These are phyloP conservation scores for Prochilodus magdalenae DNA, from an alignment of 2,113 vertebrate genomes.

Conservation along the genomic window DNA sequence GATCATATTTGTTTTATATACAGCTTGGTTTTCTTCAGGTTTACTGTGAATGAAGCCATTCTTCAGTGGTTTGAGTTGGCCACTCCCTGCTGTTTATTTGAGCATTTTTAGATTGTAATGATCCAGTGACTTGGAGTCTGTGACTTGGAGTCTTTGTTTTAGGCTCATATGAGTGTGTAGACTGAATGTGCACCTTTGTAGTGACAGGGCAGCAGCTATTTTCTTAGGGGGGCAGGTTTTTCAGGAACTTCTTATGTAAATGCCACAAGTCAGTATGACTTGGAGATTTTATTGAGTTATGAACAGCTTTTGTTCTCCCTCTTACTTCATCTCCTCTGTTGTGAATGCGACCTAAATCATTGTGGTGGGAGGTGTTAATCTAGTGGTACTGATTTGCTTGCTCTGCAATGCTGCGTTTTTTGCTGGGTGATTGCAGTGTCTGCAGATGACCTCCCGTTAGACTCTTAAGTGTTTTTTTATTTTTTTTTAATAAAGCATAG, in stretches of 20 bases:
- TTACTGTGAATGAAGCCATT: no score
- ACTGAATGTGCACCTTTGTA: background rate
- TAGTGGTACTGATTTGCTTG: background rate
- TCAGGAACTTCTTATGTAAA: background rate
- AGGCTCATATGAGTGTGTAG: no score
- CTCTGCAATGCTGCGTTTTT: background rate
- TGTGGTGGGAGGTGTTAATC: background rate
- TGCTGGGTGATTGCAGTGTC: background rate
- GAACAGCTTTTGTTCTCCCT: background rate
- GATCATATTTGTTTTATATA: no score
- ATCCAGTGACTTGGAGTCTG: no score
- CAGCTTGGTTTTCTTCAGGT: no score
- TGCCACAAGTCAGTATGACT: background rate
- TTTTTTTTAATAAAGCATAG: no score
- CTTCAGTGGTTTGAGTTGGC: no score
- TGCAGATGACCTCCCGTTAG: background rate
- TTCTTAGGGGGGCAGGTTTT: conserved; percentile 1
- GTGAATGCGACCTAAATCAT: background rate
- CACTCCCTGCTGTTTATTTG: no score
- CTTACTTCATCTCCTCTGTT: background rate
- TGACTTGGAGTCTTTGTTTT: no score
- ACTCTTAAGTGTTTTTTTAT: background rate
- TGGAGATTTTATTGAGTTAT: background rate
- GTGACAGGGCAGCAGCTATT: background rate
- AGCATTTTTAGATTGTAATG: no score